Percentiles rank a stretch among this genome's conserved stretches.
Evolutionary conservation across 2,888 invertebrate species (phyloP).

Genomic region (Malacosoma neustria): DNA sequence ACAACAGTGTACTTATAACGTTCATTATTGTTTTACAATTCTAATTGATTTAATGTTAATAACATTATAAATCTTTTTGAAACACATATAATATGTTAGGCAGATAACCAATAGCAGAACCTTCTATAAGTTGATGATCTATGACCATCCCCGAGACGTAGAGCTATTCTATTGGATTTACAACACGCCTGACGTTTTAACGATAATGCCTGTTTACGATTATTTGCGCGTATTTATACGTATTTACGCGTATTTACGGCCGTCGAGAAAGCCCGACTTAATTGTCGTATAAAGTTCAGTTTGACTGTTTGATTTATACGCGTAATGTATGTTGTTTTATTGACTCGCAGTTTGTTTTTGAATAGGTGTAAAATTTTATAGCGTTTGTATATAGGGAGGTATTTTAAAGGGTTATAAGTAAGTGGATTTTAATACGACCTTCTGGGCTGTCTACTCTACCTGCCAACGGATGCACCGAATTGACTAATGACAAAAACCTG

Average conservation of each 20-base stretch:
- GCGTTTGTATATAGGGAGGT: neutral
- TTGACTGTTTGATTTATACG: slow-evolving; percentile 56
- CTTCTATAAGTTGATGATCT: neutral
- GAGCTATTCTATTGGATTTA: slow-evolving; percentile 33
- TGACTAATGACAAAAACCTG: too few relatives aligned
- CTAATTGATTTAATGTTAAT: too few relatives aligned
- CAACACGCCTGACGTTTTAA: slow-evolving; percentile 66
- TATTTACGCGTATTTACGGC: slow-evolving; percentile 41
- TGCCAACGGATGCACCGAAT: too few relatives aligned
- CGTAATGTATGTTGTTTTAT: neutral
- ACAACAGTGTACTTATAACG: too few relatives aligned
- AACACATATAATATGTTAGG: too few relatives aligned
- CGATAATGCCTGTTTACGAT: slow-evolving; percentile 73
- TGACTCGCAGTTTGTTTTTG: neutral
- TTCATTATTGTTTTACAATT: too few relatives aligned
- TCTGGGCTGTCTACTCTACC: too few relatives aligned
- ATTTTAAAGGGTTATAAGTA: too few relatives aligned
- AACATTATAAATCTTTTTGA: too few relatives aligned
- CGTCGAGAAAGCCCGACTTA: slow-evolving; percentile 63
- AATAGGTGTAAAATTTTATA: neutral
- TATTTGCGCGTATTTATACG: slow-evolving; percentile 67
- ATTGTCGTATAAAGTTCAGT: slow-evolving; percentile 74
- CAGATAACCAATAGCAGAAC: neutral
- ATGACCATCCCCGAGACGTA: neutral
- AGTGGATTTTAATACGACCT: too few relatives aligned